A percentile compares a stretch with the other conserved stretches of the same genome.
These are phyloP conservation scores for Prinia subflava DNA, from an alignment of 2,113 vertebrate genomes.

Conservation along the genomic window DNA sequence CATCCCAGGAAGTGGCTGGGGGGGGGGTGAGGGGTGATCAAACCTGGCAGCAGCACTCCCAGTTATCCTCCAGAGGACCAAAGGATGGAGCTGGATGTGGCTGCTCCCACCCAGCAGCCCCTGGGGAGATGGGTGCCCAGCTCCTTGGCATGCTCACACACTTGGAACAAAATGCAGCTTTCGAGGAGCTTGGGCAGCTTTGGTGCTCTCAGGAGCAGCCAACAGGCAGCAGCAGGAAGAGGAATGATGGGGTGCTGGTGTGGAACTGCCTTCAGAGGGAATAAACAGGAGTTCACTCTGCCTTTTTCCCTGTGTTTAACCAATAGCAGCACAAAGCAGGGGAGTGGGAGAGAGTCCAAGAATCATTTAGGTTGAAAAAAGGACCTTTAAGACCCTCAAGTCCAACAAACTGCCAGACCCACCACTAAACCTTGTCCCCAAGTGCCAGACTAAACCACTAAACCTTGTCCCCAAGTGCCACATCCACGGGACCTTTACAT, in stretches of 20 bases:
- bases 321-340: not conserved
- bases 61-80: not conserved
- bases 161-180: not conserved
- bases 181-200: not conserved
- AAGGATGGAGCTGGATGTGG: not conserved
- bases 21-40: slow-evolving; percentile 17
- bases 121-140: accelerated
- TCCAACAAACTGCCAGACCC: not conserved
- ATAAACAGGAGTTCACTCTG: not conserved
- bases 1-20: not conserved
- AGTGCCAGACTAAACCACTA: not conserved
- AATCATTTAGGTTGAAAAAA: not conserved
- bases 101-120: not conserved
- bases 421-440: not conserved
- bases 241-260: not conserved
- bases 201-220: not conserved
- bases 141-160: not conserved
- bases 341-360: not conserved
- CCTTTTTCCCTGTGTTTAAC: accelerated
- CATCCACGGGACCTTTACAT: not conserved
- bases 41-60: not conserved
- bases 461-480: not conserved
- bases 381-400: not conserved
- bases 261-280: not conserved
- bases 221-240: not conserved